Percentiles rank a stretch among this genome's conserved stretches.
Evolutionary conservation across 2,888 invertebrate genomes (phyloP).

Genomic region (Microdon myrmicae): DNA sequence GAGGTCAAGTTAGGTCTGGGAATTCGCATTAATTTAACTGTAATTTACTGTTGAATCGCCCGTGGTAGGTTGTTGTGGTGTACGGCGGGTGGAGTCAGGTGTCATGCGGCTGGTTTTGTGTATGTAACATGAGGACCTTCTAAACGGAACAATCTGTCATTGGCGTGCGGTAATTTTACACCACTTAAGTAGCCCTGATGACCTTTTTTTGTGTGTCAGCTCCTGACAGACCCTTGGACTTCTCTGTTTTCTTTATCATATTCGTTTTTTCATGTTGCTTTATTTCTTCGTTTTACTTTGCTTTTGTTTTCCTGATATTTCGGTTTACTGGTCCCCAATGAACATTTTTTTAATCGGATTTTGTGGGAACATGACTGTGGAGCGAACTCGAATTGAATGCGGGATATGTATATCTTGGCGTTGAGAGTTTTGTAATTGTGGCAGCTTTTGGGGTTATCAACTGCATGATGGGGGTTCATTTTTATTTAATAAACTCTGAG

Average conservation of each 20-base stretch:
- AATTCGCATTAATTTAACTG: conserved; percentile 15
- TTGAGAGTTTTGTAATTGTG: conserved; percentile 33
- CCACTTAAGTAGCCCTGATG: conserved; percentile 50
- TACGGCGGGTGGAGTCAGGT: no score
- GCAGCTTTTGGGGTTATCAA: conserved; percentile 7
- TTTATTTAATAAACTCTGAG: conserved; percentile 21
- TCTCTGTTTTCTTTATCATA: no score
- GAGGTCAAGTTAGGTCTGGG: no score
- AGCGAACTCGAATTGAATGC: no score
- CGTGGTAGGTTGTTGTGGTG: no score
- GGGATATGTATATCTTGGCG: conserved; percentile 2
- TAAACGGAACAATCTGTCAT: conserved; percentile 49
- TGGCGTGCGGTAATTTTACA: conserved; percentile 49
- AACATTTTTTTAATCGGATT: conserved; percentile 38
- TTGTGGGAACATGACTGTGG: conserved; percentile 21
- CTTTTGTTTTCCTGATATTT: conserved; percentile 2
- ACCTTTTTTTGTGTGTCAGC: conserved; percentile 35
- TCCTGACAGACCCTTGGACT: no score
- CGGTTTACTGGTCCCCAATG: background rate
- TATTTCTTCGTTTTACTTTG: background rate
- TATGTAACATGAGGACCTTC: conserved; percentile 32
- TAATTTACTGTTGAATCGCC: conserved; percentile 32
- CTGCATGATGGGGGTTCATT: conserved; percentile 11
- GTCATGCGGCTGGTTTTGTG: conserved; percentile 11
- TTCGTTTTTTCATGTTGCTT: conserved; percentile 3